Conservation (phyloP, 2,888 invertebrate genomes). For the Caprella mutica region DNA sequence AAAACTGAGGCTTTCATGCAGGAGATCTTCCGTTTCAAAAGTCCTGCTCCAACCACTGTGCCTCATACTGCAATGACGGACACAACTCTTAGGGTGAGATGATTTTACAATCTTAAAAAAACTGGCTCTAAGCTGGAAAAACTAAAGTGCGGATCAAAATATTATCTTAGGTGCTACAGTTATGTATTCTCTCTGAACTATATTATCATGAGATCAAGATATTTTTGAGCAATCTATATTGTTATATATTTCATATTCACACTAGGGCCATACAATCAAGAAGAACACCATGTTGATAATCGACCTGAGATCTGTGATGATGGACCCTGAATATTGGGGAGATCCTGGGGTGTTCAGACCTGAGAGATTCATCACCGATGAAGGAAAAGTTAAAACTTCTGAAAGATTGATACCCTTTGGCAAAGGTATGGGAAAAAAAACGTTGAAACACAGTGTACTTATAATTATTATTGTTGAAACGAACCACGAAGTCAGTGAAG, state of each 20-base stretch:
- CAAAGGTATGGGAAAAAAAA: conserved; percentile 14
- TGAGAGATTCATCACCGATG: conserved; percentile 13
- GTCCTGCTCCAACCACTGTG: neutral
- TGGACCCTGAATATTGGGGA: conserved; percentile 14
- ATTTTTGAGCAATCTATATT: no score
- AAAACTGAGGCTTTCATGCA: conserved; percentile 9
- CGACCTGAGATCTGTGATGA: conserved; percentile 9
- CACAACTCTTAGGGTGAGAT: neutral
- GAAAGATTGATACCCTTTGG: conserved; percentile 12
- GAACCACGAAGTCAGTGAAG: no score
- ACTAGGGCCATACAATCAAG: conserved; percentile 10
- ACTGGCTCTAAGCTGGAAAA: no score
- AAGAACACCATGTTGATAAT: conserved; percentile 4
- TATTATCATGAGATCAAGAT: no score
- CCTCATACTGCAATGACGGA: conserved; percentile 7
- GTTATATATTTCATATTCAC: no score
- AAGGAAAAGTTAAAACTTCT: conserved; percentile 8
- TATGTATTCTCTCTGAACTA: no score
- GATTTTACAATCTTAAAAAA: neutral
- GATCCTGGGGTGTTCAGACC: conserved; percentile 17
- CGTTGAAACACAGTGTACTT: no score
- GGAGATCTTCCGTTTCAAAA: conserved; percentile 6
- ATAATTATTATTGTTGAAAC: no score
- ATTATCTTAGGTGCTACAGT: no score
- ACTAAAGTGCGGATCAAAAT: no score